phyloP scores from a whole-genome alignment of 2,888 invertebrate genomes.

The Baccha elongata region DNA sequence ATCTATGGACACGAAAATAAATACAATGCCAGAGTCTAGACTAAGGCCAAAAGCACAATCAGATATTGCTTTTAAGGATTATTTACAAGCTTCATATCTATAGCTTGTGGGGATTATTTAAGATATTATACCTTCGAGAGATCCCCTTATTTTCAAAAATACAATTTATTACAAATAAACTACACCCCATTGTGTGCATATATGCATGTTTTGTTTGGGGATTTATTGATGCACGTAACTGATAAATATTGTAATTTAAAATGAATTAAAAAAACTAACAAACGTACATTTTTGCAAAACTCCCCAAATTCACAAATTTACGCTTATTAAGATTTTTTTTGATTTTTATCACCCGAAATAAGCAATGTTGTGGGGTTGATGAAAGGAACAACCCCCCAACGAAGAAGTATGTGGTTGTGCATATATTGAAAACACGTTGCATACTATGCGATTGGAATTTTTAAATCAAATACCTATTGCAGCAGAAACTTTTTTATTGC shows the following conservation, averaged over 20 bases:
- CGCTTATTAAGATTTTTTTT: conserved; percentile 30
- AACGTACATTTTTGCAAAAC: conserved; percentile 6
- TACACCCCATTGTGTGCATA: conserved; percentile 14
- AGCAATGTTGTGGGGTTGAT: not conserved
- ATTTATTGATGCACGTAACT: conserved; percentile 60
- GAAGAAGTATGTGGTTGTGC: conserved; percentile 24
- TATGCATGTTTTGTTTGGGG: not conserved
- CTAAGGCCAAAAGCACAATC: conserved; percentile 46
- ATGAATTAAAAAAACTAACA: conserved; percentile 12
- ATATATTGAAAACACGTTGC: conserved; percentile 18
- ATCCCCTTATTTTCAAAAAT: conserved; percentile 32
- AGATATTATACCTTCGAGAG: conserved; percentile 11
- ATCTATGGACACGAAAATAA: conserved; percentile 45
- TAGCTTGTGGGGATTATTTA: not conserved
- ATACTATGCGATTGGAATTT: conserved; percentile 47
- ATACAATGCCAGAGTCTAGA: conserved; percentile 59
- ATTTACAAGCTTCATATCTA: conserved; percentile 37
- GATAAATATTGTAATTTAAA: conserved; percentile 45
- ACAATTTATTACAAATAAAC: conserved; percentile 65
- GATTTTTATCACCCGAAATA: conserved; percentile 53
- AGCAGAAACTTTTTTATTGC: conserved; percentile 21
- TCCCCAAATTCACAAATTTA: conserved; percentile 19
- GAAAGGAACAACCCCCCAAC: not conserved
- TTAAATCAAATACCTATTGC: conserved; percentile 46
- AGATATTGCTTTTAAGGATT: conserved; percentile 60